Percentiles rank a stretch among this genome's conserved stretches.
Evolutionary conservation across 2,797 vertebrate species (phyloP).

Genomic region (Halcyon chelicuti): DNA sequence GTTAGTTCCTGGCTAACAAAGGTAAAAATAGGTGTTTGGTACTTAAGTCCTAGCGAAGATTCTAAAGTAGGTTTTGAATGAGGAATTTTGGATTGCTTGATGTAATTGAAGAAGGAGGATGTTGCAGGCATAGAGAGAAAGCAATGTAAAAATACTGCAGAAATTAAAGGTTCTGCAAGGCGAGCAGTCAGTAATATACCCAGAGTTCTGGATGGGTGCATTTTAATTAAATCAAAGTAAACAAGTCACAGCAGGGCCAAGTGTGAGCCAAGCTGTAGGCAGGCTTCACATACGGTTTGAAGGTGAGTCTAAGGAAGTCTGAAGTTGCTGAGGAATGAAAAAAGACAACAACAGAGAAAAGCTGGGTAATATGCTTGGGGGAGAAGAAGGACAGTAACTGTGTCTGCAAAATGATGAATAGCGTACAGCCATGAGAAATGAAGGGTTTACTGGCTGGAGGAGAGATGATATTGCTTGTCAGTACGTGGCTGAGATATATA

Average conservation of each 20-base stretch:
- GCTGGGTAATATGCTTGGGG: neutral
- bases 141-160: neutral
- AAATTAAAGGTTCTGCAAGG: constrained; percentile 29
- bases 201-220: constrained; percentile 56
- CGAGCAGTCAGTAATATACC: neutral
- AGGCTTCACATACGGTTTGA: constrained; percentile 2
- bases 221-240: constrained; percentile 71
- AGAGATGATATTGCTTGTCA: neutral
- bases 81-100: neutral
- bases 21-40: neutral
- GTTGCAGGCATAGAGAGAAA: neutral
- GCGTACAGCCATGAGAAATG: neutral
- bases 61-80: neutral
- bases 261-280: constrained; percentile 19
- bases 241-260: constrained; percentile 51
- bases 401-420: neutral
- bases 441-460: neutral
- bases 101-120: neutral
- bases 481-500: neutral
- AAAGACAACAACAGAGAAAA: neutral
- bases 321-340: constrained; percentile 29
- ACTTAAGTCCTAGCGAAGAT: neutral
- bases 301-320: constrained; percentile 46
- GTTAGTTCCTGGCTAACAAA: neutral
- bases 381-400: neutral